Base-by-base conservation (phyloP, 1,140 invertebrate genomes). In the Pachypeltis micranthus region DNA sequence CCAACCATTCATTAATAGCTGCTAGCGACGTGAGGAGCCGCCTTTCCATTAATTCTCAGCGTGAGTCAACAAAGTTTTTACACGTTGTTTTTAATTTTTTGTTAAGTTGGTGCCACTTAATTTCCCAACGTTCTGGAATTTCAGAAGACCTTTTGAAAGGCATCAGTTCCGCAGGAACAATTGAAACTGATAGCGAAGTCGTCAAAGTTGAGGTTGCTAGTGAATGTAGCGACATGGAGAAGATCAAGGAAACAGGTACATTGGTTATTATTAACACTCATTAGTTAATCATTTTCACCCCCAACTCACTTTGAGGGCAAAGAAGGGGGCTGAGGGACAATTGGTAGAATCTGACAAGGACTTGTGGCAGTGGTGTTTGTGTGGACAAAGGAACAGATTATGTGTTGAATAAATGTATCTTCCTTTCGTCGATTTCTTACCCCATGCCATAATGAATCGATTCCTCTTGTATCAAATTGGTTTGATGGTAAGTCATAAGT, bases 1-100 rank as follows among this genome's bases (percentile, higher is more conserved):
- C 69, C n/a, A 66, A 66, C 29, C 67, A 69, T 4, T 67, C 61
- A n/a, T 65, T 70, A 56, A 66, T 71, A 28, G 67, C 69, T 27
- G 67, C 67, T 21, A 60, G 65, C 55, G 65, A 69, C 51, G 66
- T 71, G 24, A 25, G 71, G 1, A 47, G 61, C 10, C 64, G 69
- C 56, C 62, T 68, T 25, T 26, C 47, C 28, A 31, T 59, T 28
- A 59, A 34, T 59, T 59, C 29, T 19, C 47, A 51, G 19, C 47
- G 24, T 19, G 55, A 44, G 21, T 62, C 47, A 16, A 54, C 39
- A 51, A 10, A 16, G 47, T 39, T 39, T 39, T n/a, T n/a, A n/a
- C n/a, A n/a, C n/a, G n/a, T n/a, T 39, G 31, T 39, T 39, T 16
- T 54, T 54, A 10, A n/a, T 10, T 44, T 44, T 44, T 44, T 44